Conservation (phyloP, 2,797 vertebrate genomes). For the Florisuga fusca region DNA sequence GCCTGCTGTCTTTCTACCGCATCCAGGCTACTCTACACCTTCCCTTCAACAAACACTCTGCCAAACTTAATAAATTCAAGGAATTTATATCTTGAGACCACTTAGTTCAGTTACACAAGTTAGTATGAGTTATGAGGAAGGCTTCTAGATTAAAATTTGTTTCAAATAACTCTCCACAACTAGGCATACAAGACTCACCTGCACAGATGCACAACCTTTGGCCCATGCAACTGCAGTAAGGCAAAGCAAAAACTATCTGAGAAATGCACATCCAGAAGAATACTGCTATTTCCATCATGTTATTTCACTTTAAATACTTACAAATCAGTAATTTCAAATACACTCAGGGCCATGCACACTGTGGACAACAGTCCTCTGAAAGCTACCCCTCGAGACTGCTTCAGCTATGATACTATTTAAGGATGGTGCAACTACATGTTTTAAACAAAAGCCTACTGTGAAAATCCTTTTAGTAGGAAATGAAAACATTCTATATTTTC, state of each 20-base stretch:
- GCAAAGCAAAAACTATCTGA: not conserved
- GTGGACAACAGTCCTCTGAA: not conserved
- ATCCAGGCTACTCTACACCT: not conserved
- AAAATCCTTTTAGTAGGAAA: slow-evolving; percentile 7
- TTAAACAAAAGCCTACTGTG: slow-evolving; percentile 17
- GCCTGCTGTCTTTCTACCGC: not conserved
- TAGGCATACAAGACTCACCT: accelerated
- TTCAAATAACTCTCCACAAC: not conserved
- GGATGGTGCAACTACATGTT: not conserved
- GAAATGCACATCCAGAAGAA: not conserved
- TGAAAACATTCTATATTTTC: not conserved
- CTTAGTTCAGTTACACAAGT: not conserved
- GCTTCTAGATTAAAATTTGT: not conserved
- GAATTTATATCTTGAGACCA: not conserved
- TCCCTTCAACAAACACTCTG: not conserved
- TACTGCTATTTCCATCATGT: not conserved
- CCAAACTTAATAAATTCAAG: not conserved
- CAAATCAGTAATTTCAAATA: not conserved
- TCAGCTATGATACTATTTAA: not conserved
- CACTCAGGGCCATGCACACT: not conserved
- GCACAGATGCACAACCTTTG: not conserved
- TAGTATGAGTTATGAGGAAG: not conserved
- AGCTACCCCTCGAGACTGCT: not conserved
- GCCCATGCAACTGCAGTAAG: not conserved
- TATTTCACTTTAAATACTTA: not conserved